phyloP scores from a whole-genome alignment of 2,797 vertebrate genomes.

The Notolabrus celidotus region DNA sequence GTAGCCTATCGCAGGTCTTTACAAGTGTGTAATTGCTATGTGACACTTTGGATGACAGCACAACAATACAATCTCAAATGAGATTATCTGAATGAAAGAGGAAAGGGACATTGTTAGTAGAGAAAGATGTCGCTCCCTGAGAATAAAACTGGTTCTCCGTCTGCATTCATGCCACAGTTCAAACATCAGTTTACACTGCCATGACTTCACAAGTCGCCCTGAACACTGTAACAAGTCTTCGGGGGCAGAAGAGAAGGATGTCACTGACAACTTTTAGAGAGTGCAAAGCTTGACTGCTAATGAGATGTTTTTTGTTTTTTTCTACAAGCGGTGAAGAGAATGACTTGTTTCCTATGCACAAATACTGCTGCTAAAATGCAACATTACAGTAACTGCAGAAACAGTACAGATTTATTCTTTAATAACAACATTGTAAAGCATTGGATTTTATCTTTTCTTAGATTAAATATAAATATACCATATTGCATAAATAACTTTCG shows the following conservation, averaged over 20 bases:
- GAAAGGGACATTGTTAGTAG: constrained; percentile 57
- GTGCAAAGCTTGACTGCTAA: constrained; percentile 62
- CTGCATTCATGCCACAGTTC: constrained; percentile 72
- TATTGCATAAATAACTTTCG: no score
- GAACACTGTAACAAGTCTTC: constrained; percentile 74
- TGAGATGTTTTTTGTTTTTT: constrained; percentile 53
- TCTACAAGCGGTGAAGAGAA: constrained; percentile 35
- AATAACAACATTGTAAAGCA: no score
- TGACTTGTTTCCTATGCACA: constrained; percentile 43
- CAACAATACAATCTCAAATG: constrained; percentile 69
- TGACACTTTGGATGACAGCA: constrained; percentile 64
- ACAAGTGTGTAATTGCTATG: constrained; percentile 69
- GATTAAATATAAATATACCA: no score
- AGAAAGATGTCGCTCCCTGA: constrained; percentile 51
- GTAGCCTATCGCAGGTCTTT: constrained; percentile 38
- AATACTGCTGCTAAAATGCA: constrained; percentile 15
- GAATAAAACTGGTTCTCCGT: constrained; percentile 49
- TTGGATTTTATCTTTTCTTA: no score
- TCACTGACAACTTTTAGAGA: constrained; percentile 64
- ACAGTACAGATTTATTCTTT: no score
- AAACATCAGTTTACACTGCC: constrained; percentile 67
- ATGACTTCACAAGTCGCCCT: constrained; percentile 65
- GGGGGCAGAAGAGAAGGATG: constrained; percentile 64
- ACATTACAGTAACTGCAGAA: constrained; percentile 10
- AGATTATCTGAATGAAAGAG: constrained; percentile 67